phyloP scores from a whole-genome alignment of 2,888 invertebrate species.

The Cryptus armator region DNA sequence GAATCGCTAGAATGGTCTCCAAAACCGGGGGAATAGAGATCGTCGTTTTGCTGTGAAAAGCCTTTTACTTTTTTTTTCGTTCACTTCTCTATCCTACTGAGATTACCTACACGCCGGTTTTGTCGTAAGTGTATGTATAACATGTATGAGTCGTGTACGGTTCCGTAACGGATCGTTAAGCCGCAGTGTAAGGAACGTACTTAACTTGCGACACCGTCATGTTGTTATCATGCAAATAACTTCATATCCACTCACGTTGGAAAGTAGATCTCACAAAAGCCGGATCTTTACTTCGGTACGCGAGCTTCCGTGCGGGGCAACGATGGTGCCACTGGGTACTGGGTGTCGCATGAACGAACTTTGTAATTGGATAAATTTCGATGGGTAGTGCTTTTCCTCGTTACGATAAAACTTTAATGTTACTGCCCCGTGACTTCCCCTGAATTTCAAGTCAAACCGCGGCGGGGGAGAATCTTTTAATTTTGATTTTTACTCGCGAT shows the following conservation, averaged over 20 bases:
- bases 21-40: not conserved
- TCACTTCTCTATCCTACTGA: not conserved
- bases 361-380: slow-evolving; percentile 64
- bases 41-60: not conserved
- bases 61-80: not conserved
- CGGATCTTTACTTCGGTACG: slow-evolving; percentile 11
- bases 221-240: slow-evolving; percentile 46
- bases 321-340: slow-evolving; percentile 2
- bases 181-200: not conserved
- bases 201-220: not conserved
- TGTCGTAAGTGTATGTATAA: not conserved
- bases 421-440: not conserved
- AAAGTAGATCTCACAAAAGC: slow-evolving; percentile 28
- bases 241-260: slow-evolving; percentile 28
- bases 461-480: not conserved
- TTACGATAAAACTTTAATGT: slow-evolving; percentile 52
- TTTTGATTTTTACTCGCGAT: slow-evolving; percentile 43
- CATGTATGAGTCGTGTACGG: not conserved
- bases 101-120: not conserved
- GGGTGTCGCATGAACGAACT: slow-evolving; percentile 26
- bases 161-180: slow-evolving; percentile 9
- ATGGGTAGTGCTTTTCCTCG: slow-evolving; percentile 58
- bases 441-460: not conserved
- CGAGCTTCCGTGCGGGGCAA: not conserved
- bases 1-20: not conserved